Evolutionary conservation across 1,140 invertebrate species (phyloP).

Genomic region (Delia radicum): DNA sequence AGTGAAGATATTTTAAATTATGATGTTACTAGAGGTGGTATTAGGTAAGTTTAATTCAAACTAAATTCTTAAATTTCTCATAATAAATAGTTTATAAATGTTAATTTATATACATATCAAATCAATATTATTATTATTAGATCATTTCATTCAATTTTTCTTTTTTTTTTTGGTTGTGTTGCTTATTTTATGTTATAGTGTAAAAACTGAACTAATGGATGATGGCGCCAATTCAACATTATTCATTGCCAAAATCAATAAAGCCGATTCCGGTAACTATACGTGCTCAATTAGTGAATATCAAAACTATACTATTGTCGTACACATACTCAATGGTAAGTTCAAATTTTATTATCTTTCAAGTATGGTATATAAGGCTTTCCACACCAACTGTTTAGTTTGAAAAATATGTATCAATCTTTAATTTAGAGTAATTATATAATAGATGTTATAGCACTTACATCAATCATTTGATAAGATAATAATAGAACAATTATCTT

Average conservation of each 20-base stretch:
- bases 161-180: neutral
- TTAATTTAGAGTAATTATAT: no score
- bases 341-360: neutral
- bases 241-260: conserved; percentile 71
- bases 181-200: conserved; percentile 57
- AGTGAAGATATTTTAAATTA: conserved; percentile 70
- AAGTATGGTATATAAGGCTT: no score
- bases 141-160: neutral
- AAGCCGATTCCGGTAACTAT: conserved; percentile 76
- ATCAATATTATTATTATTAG: no score
- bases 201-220: conserved; percentile 74
- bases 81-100: neutral
- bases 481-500: no score
- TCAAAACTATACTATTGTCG: conserved; percentile 66
- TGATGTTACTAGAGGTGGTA: conserved; percentile 71
- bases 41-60: conserved; percentile 61
- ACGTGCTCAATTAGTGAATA: conserved; percentile 70
- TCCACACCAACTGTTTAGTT: no score
- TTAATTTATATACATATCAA: no score
- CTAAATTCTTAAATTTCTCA: neutral
- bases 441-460: no score
- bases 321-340: conserved; percentile 74
- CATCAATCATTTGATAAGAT: no score
- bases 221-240: conserved; percentile 75
- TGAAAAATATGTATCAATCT: no score